Base-by-base conservation (phyloP, 2,888 invertebrate genomes). In the Dorcus parallelipipedus region DNA sequence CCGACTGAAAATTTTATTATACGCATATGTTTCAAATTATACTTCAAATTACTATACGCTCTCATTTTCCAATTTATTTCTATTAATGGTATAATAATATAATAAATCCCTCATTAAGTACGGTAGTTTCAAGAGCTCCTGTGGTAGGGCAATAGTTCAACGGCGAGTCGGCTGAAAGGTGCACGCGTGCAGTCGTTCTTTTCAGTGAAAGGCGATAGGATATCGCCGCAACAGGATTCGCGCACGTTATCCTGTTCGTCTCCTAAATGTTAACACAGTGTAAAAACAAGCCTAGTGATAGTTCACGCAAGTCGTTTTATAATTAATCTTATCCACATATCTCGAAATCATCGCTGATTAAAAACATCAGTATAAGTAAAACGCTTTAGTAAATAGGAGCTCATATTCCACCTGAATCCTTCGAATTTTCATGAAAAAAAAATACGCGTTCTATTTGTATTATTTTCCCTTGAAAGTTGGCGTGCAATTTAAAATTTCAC, bases 61-160 rank as follows among this genome's bases (percentile, higher is more conserved):
- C 49, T 43, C 38, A 58, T 58, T 58, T 58, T 58, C 58, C 58
- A 58, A 58, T 58, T 58, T 58, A 54, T 54, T 42, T 49, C 50
- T 50, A 54, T 53, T 58, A 58, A 47, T 58, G 33, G 47, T 49
- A 45, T 52, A 56, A 56, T 56, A 56, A 56, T 52, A 58, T 49
- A 53, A 58, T 58, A 58, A 54, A 58, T 58, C 54, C 49, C 53
- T 58, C 49, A 49, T 53, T 53, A 49, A 47, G 42, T 42, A 42
- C 10, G 42, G 3, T 10, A 45, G 45, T 45, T 45, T 45, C 20
- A 23, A 20, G 10, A 33, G 26, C 26, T 45, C 9, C 45, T 9
- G 20, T 45, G 45, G 45, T 45, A 45, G 45, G 45, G 45, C 45
- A 45, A 20, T 8, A 23, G 23, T 45, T 45, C 23, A 45, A 45